These are phyloP conservation scores for Mola mola DNA, from an alignment of 2,113 vertebrate genomes.

Conservation along the genomic window DNA sequence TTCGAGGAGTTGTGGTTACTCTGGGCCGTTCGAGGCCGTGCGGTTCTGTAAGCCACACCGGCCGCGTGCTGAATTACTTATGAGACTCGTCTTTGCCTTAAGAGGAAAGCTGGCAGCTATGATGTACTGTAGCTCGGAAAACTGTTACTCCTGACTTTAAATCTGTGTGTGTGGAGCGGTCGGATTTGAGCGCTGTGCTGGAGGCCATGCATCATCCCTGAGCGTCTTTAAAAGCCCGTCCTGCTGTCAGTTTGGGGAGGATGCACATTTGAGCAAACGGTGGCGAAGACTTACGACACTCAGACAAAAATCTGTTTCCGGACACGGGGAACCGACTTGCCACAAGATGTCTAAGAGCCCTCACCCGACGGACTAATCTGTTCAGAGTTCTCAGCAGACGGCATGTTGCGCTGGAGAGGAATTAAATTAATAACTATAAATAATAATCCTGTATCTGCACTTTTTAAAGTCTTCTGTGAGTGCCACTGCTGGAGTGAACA, in stretches of 20 bases:
- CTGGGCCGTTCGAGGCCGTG: conserved; percentile 13
- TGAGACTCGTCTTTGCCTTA: conserved; percentile 39
- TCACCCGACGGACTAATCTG: conserved; percentile 15
- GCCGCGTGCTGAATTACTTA: conserved; percentile 58
- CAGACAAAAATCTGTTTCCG: neutral
- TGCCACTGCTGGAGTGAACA: no score
- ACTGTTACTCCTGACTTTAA: conserved; percentile 8
- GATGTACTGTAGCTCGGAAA: conserved; percentile 35
- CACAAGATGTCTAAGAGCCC: neutral
- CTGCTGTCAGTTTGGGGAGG: conserved; percentile 21
- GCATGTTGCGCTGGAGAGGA: conserved; percentile 16
- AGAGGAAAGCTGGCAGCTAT: conserved; percentile 30
- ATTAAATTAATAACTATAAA: conserved; percentile 4
- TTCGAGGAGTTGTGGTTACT: conserved; percentile 18
- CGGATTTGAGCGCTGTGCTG: conserved; percentile 15
- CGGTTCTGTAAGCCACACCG: conserved; percentile 54
- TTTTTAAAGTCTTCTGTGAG: no score
- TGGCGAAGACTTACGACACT: conserved; percentile 15
- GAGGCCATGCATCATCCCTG: conserved; percentile 29
- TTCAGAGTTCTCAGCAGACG: conserved; percentile 8
- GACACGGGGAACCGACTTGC: neutral
- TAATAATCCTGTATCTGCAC: no score
- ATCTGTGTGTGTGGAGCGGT: neutral
- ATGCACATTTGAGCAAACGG: conserved; percentile 31
- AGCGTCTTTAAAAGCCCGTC: conserved; percentile 32